A percentile compares a stretch with the other conserved stretches of the same genome.
Evolutionary conservation across 2,113 vertebrate genomes (phyloP).

Genomic region (Gavialis gangeticus): DNA sequence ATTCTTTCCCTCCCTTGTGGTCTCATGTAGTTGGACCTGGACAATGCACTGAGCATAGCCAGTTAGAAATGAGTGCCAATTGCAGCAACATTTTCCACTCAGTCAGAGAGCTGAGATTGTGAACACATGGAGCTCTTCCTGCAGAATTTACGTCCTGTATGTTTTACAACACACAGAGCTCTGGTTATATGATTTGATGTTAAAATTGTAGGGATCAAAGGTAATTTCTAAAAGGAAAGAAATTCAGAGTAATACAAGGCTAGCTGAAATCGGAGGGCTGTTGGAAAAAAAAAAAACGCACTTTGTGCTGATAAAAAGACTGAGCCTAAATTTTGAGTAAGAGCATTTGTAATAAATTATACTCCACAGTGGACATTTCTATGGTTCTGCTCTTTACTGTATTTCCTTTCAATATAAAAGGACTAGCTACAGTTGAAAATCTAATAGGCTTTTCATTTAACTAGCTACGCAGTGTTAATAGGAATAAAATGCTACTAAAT

Average conservation of each 20-base stretch:
- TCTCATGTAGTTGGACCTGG: background rate
- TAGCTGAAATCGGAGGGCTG: accelerated
- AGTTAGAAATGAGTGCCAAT: background rate
- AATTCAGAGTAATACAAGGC: background rate
- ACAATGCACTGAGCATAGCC: background rate
- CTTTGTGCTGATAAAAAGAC: background rate
- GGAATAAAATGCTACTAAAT: background rate
- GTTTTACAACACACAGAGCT: background rate
- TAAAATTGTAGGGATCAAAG: background rate
- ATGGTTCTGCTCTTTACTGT: background rate
- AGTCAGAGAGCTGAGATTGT: background rate
- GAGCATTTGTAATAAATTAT: background rate
- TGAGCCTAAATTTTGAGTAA: background rate
- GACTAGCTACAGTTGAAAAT: background rate
- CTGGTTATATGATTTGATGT: background rate
- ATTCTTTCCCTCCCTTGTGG: background rate
- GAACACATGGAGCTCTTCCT: background rate
- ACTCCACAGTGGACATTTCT: background rate
- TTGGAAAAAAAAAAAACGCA: background rate
- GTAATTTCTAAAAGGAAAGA: background rate
- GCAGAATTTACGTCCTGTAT: background rate
- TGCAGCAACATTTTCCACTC: background rate
- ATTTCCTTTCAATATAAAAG: background rate
- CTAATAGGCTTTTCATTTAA: background rate
- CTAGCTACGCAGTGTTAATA: accelerated